These are phyloP conservation scores for Herminia tarsipennalis DNA, from an alignment of 2,888 invertebrate species.

Conservation along the genomic window DNA sequence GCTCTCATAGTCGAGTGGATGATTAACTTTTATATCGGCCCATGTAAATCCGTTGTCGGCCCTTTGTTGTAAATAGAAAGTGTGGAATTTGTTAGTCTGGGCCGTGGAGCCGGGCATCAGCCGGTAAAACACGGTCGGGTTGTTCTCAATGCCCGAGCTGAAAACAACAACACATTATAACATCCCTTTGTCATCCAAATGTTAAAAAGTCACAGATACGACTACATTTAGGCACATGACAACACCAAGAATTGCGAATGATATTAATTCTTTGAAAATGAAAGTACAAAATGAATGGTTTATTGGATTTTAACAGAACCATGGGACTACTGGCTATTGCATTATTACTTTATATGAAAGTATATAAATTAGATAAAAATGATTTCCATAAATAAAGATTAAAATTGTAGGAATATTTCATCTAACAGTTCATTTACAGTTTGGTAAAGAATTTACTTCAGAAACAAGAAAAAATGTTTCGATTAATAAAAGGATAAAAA, in stretches of 20 bases:
- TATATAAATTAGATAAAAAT: constrained; percentile 7
- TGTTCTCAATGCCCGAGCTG: constrained; percentile 98
- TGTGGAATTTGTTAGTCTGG: constrained; percentile 98
- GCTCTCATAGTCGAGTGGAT: constrained; percentile 97
- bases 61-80: constrained; percentile 97
- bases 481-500: too few relatives aligned
- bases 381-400: too few relatives aligned
- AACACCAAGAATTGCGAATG: constrained; percentile 48
- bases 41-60: constrained; percentile 96
- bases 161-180: constrained; percentile 63
- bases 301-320: constrained; percentile 14
- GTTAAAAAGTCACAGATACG: constrained; percentile 35
- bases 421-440: constrained; percentile 26
- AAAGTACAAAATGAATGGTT: constrained; percentile 22
- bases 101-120: constrained; percentile 98
- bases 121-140: constrained; percentile 97
- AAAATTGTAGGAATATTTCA: too few relatives aligned
- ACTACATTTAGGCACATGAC: constrained; percentile 62
- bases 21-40: constrained; percentile 98
- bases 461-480: too few relatives aligned
- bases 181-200: constrained; percentile 30
- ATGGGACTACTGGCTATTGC: constrained; percentile 25
- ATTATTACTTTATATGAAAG: constrained; percentile 14
- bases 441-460: constrained; percentile 23
- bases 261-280: constrained; percentile 2